Evolutionary conservation across 1,140 invertebrate species (phyloP).

Genomic region (Riptortus pedestris): DNA sequence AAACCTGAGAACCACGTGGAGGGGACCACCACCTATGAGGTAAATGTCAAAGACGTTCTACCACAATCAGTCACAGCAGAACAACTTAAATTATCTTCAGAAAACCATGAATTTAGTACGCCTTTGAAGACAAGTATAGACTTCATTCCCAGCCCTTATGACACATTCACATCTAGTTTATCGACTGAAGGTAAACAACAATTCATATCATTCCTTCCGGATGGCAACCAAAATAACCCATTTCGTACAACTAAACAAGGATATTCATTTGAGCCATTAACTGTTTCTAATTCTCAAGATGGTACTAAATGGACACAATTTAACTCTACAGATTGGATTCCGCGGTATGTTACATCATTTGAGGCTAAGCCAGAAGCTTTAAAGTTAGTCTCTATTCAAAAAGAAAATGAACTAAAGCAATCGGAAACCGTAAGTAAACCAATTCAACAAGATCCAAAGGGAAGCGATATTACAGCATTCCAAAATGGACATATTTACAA

Average conservation of each 20-base stretch:
- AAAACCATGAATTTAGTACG: background rate
- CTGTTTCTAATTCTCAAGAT: background rate
- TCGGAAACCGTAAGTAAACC: background rate
- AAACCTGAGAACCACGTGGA: too few species aligned
- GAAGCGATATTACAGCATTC: background rate
- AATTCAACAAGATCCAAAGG: background rate
- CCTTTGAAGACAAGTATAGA: background rate
- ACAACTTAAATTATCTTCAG: background rate
- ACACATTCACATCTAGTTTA: background rate
- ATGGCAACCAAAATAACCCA: background rate
- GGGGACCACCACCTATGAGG: slow-evolving; percentile 43
- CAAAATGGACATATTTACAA: background rate
- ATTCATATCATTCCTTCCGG: background rate
- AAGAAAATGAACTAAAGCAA: background rate
- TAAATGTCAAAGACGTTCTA: background rate
- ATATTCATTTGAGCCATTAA: background rate
- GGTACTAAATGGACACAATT: background rate
- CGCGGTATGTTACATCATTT: background rate
- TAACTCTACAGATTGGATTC: background rate
- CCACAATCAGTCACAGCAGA: background rate
- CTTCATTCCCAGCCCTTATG: background rate
- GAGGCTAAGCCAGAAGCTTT: background rate
- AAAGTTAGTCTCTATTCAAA: background rate
- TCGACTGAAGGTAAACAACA: background rate
- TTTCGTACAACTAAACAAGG: background rate